Evolutionary conservation across 2,797 vertebrate species (phyloP).

Genomic region (Sebastes elongatus): DNA sequence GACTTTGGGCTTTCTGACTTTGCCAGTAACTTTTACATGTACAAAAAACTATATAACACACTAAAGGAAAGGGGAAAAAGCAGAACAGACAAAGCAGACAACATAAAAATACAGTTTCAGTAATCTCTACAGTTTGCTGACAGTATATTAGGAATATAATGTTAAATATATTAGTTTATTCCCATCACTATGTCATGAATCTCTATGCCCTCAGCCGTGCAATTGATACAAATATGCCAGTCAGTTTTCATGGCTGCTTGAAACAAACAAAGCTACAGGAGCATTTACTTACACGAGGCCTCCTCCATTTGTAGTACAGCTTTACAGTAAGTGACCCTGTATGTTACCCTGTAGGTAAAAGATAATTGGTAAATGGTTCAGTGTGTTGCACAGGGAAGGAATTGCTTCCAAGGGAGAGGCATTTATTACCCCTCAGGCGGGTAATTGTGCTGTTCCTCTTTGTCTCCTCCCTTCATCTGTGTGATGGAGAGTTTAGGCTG

Average conservation of each 20-base stretch:
- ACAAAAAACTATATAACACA: no score
- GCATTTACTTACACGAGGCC: conserved; percentile 38
- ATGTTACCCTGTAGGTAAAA: conserved; percentile 70
- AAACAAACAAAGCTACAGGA: conserved; percentile 19
- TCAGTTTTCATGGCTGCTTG: conserved; percentile 5
- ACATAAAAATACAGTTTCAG: background rate
- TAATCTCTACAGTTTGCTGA: conserved; percentile 1
- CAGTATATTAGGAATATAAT: background rate
- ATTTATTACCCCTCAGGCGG: conserved; percentile 82
- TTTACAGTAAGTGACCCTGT: conserved; percentile 69
- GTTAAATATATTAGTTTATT: background rate
- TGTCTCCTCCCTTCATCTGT: conserved; percentile 82
- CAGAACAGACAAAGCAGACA: background rate
- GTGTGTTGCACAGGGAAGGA: conserved; percentile 66
- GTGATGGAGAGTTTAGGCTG: conserved; percentile 82
- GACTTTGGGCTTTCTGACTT: no score
- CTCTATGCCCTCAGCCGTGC: background rate
- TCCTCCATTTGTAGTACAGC: conserved; percentile 47
- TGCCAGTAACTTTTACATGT: no score
- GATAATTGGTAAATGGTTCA: conserved; percentile 72
- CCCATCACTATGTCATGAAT: background rate
- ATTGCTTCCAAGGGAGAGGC: conserved; percentile 69
- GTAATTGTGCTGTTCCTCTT: conserved; percentile 81
- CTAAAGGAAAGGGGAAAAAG: no score
- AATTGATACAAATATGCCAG: background rate